A percentile compares a stretch with the other conserved stretches of the same genome.
phyloP scores from a whole-genome alignment of 2,888 invertebrate species.

The Chalcis sispes region DNA sequence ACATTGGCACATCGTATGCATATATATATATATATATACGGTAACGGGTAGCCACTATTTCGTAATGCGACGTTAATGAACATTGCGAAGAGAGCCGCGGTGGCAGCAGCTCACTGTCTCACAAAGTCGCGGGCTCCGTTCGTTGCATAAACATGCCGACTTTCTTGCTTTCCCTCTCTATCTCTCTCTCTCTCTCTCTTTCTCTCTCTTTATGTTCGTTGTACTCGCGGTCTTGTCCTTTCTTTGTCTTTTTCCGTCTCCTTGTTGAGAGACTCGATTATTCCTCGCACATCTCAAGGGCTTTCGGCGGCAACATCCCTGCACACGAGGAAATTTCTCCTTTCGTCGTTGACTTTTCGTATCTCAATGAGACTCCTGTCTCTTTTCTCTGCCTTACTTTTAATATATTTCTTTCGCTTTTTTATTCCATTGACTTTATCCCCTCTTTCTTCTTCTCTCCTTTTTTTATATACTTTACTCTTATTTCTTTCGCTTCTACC shows the following conservation, averaged over 20 bases:
- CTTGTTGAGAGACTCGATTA: slow-evolving; percentile 15
- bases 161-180: no score
- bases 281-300: slow-evolving; percentile 18
- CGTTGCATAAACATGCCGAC: slow-evolving; percentile 37
- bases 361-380: not conserved
- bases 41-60: no score
- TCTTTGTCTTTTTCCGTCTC: no score
- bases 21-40: no score
- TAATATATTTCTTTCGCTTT: no score
- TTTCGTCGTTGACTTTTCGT: not conserved
- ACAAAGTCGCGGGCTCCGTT: no score
- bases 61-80: slow-evolving; percentile 39
- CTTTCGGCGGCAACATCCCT: not conserved
- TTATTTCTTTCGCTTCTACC: not conserved
- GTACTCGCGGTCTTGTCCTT: not conserved
- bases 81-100: slow-evolving; percentile 30
- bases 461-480: slow-evolving; percentile 2
- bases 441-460: no score
- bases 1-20: no score
- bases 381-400: not conserved
- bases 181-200: no score
- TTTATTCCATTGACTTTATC: not conserved
- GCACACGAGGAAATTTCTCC: slow-evolving; percentile 7
- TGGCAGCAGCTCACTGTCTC: not conserved
- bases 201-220: not conserved